Conservation (phyloP, 2,113 vertebrate genomes). For the Gulo gulo region DNA sequence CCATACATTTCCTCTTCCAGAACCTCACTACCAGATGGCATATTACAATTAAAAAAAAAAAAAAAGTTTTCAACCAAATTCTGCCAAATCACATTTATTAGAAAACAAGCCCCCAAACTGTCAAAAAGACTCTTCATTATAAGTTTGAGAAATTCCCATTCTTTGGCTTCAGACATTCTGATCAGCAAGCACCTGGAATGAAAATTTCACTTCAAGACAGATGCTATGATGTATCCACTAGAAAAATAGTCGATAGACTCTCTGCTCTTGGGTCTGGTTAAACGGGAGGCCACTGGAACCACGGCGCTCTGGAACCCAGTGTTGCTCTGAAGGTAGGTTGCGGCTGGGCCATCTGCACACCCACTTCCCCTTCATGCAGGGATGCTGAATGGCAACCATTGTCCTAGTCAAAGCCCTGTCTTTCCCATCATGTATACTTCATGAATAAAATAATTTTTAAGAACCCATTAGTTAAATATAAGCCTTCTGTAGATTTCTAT, state of each 20-base stretch:
- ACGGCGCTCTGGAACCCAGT: not conserved
- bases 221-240: not conserved
- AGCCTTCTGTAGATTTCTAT: not conserved
- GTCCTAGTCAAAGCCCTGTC: not conserved
- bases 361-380: not conserved
- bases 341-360: too few species aligned
- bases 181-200: not conserved
- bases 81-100: not conserved
- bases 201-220: not conserved
- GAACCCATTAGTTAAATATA: not conserved
- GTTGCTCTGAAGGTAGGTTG: not conserved
- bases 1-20: not conserved
- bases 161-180: not conserved
- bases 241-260: not conserved
- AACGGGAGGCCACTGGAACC: too few species aligned
- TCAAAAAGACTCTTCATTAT: not conserved
- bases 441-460: not conserved
- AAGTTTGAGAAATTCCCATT: not conserved
- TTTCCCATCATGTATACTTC: not conserved
- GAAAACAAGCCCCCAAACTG: not conserved
- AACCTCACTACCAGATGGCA: not conserved
- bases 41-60: not conserved
- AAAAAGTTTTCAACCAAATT: not conserved
- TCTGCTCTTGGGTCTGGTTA: not conserved
- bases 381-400: not conserved